Base-by-base conservation (phyloP, 2,888 invertebrate species). In the Zelleria hepariella region DNA sequence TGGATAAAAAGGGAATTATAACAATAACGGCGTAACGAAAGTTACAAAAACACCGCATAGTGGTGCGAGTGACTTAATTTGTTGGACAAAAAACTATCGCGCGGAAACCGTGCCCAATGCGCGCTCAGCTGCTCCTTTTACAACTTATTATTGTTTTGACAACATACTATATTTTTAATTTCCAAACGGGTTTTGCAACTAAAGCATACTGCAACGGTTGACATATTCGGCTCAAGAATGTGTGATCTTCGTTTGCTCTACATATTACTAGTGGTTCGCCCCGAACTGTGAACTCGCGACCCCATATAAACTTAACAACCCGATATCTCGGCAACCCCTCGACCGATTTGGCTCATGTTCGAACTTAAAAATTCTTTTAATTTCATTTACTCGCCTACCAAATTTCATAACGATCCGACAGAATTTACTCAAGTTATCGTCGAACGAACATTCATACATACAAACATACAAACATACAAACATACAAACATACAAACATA, bases 1-100 rank as follows among this genome's bases (percentile, higher is more conserved):
- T 57, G 61, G 57, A 56, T 52, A 53, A 60, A 61, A 55, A 58
- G 60, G 58, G 70, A 68, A 67, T 66, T 69, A 64, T 72, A 73
- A 74, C 73, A 75, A 77, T 74, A 69, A 72, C 65, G 68, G 72
- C 79, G 74, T 78, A 74, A 69, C 80, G 75, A 79, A 80, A 72
- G 32, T 61, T 67, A 65, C 65, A 68, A 68, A 72, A 77, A 75
- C 68, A 69, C 47, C 47, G 24, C 57, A 57, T 25, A 47, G 57
- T 25, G 57, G 57, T 57, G 42, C 47, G 15, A 57, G 47, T 55
- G 18, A 47, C 21, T 51, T 58, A 58, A 58, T 51, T 58, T 51
- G 58, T 49, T 58, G 21, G 18, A 58, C 49, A 51, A 58, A 58
- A 56, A 58, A 51, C 21, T n/a, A 4, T 58, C 18, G 18, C 15